Base-by-base conservation (phyloP, 2,888 invertebrate species). In the Aspidiotus destructor region DNA sequence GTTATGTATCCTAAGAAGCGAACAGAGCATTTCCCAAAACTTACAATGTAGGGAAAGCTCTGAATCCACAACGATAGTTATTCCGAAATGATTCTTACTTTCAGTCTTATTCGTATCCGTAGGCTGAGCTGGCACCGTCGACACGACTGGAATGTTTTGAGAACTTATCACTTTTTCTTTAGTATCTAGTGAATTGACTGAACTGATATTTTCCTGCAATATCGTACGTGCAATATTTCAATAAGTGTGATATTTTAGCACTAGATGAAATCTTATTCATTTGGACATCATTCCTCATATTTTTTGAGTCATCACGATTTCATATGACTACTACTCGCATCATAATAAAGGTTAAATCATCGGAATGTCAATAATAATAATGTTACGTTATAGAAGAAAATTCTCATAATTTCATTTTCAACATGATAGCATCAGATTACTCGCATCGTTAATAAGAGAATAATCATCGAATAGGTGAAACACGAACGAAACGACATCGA, bases 301-400 rank as follows among this genome's bases (percentile, higher is more conserved):
- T 28, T 28, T 28, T 1, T 28, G 5, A 28, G 28, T 28, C 28
- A 28, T 28, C 28, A 28, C 28, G 28, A 28, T 3, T 28, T 3
- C 28, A 28, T 28, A 28, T 55, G 69, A 41, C 62, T 41, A 69
- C 69, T 69, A 69, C 69, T 69, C 69, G 69, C 69, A 69, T 68
- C 53, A 61, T 61, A 54, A 28, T 53, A 40, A 44, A 42, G 17
- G 44, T 5, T 48, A 15, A 68, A 68, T 68, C 68, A 68, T 68
- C 13, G 68, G 61, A 68, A 68, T 53, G 17, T 41, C 42, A 11
- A 61, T 9, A 17, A 28, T 28, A 5, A 28, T 28, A 28, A 28
- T 28, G 5, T 28, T 28, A 3, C 5, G 28, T 28, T 5, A 5
- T 28, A 28, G 28, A 28, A 28, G 5, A 28, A 1, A 28, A 28